phyloP scores from a whole-genome alignment of 2,113 vertebrate genomes.

The Hymenochirus boettgeri region DNA sequence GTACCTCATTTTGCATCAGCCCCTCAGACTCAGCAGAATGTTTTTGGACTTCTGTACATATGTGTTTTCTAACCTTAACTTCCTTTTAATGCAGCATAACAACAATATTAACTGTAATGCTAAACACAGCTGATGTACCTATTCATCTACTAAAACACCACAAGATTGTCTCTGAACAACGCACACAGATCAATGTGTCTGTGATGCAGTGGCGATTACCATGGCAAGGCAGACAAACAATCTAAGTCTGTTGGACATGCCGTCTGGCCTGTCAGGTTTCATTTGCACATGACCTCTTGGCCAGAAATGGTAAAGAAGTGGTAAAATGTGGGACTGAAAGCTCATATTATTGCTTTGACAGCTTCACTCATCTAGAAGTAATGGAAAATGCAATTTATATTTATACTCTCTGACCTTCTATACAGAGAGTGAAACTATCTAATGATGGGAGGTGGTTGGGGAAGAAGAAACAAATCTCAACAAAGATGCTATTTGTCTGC shows the following conservation, averaged over 20 bases:
- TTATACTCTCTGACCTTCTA: slow-evolving; percentile 90
- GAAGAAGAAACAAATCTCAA: slow-evolving; percentile 66
- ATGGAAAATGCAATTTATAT: slow-evolving; percentile 98
- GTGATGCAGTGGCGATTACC: slow-evolving; percentile 72
- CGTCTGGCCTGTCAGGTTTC: slow-evolving; percentile 93
- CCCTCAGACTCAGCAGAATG: slow-evolving; percentile 1
- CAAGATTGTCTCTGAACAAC: slow-evolving; percentile 38
- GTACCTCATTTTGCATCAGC: too few relatives aligned
- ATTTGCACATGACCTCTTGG: slow-evolving; percentile 93
- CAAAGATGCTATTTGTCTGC: slow-evolving; percentile 74
- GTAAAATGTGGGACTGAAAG: slow-evolving; percentile 91
- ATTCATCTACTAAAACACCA: slow-evolving; percentile 1
- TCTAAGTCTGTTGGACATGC: slow-evolving; percentile 88
- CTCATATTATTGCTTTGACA: slow-evolving; percentile 96
- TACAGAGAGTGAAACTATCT: slow-evolving; percentile 75
- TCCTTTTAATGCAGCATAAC: background rate
- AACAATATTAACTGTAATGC: background rate
- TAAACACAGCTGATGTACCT: slow-evolving; percentile 4
- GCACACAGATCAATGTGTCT: slow-evolving; percentile 56
- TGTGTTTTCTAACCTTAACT: background rate
- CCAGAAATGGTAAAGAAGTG: slow-evolving; percentile 89
- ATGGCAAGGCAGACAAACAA: slow-evolving; percentile 72
- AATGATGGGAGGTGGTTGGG: slow-evolving; percentile 66
- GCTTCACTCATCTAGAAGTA: slow-evolving; percentile 98
- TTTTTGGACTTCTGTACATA: slow-evolving; percentile 10